Conservation (phyloP, 2,113 vertebrate genomes). For the Hemichromis elongatus region DNA sequence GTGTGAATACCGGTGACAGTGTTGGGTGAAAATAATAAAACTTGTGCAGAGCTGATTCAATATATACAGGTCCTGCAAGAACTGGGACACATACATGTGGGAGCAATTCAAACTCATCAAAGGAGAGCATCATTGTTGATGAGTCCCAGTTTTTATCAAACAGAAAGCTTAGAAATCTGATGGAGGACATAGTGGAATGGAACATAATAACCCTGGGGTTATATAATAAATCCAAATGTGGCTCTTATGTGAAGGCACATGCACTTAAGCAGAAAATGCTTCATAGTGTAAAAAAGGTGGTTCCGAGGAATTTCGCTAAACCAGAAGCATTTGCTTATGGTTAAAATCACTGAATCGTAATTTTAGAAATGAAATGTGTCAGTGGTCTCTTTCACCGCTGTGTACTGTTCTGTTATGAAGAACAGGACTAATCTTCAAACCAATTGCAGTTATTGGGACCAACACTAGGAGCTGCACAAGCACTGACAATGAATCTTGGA, state of each 20-base stretch:
- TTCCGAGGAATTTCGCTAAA: background rate
- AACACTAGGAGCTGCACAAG: conserved; percentile 70
- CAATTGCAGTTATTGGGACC: conserved; percentile 41
- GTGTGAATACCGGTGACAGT: background rate
- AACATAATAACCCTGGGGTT: conserved; percentile 86
- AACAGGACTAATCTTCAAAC: background rate
- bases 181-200: conserved; percentile 76
- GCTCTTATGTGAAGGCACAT: conserved; percentile 79
- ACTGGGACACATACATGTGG: background rate
- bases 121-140: background rate
- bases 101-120: background rate
- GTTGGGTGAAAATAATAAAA: background rate
- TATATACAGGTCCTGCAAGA: background rate
- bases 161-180: conserved; percentile 29
- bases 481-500: conserved; percentile 28
- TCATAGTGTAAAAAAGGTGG: conserved; percentile 65
- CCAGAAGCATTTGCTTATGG: background rate
- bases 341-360: background rate
- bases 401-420: background rate
- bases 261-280: conserved; percentile 57
- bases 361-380: background rate
- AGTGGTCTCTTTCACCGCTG: background rate
- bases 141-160: background rate
- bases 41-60: background rate
- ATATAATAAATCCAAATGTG: conserved; percentile 46